Percentiles rank a stretch among this genome's conserved stretches.
These are phyloP conservation scores for Aporrectodea caliginosa DNA, from an alignment of 1,140 invertebrate species.

Conservation along the genomic window DNA sequence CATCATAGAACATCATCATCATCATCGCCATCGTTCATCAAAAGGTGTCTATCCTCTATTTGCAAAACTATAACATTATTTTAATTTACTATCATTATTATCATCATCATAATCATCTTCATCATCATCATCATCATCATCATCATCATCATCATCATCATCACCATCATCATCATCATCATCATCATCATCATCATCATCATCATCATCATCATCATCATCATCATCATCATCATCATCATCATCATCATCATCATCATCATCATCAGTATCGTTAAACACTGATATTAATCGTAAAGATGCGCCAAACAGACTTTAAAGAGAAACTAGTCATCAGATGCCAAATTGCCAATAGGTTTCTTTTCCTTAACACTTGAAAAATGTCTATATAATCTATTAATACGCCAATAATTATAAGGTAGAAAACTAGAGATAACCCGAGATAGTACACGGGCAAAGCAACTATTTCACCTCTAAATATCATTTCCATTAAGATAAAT, in stretches of 20 bases:
- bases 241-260: conserved; percentile 10
- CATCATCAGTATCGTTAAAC: conserved; percentile 16
- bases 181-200: conserved; percentile 11
- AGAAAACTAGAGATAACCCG: too few relatives aligned
- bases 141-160: conserved; percentile 40
- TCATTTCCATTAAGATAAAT: too few relatives aligned
- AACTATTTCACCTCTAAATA: too few relatives aligned
- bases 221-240: conserved; percentile 12
- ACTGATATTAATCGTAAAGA: too few relatives aligned
- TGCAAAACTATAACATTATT: too few relatives aligned
- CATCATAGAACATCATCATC: neutral
- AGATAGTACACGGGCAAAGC: too few relatives aligned
- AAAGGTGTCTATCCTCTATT: too few relatives aligned
- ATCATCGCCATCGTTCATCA: neutral
- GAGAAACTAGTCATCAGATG: neutral
- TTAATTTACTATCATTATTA: neutral
- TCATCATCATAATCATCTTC: neutral
- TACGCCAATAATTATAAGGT: too few relatives aligned
- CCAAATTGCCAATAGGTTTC: neutral
- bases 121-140: conserved; percentile 37
- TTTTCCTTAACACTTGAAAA: neutral
- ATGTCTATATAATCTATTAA: too few relatives aligned
- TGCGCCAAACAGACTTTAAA: too few relatives aligned
- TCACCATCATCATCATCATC: conserved; percentile 12
- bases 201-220: conserved; percentile 8